Evolutionary conservation across 2,888 invertebrate species (phyloP), one percentile per base, ranked within the genome.

Genomic region (Hyles lineata): DNA sequence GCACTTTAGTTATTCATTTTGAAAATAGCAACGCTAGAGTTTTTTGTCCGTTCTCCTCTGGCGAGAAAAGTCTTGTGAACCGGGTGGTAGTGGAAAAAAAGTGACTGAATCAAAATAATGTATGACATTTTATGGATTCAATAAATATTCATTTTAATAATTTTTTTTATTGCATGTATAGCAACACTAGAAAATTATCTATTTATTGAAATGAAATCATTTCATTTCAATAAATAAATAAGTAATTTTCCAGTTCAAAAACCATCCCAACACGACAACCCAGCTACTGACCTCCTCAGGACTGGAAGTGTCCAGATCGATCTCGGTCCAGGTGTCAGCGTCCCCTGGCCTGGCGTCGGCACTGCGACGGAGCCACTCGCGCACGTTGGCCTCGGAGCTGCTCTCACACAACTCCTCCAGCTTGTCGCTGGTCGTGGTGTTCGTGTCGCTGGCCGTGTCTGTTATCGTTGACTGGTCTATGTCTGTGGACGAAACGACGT

Each of bases 281-380:
- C n/a, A 19, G 9, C 1, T 23, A 23, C 61, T 15, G 4, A 25
- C 79, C 74, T 79, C 79, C 55, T 80, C 79, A 9, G 70, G 58
- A 6, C 62, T 43, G 11, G 62, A 52, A 21, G 21, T 55, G n/a
- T 67, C 67, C 59, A 67, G 55, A 35, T 72, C 58, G 50, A 69
- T 72, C 59, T 69, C 67, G 19, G 69, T 72, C 67, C 50, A 69
- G 21, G 67, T 72, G 58, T 69, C 52, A 2, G 25, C 21, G 70
- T 70, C 70, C 15, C n/a, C 52, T 1, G 50, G 23, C 50, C 83
- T 81, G 1, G 84, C 87, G 76, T 87, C 86, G 0, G 85, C 87
- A 0, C 87, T 89, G 0, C 90, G 79, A 0, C 92, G 82, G 77
- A 93, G 84, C 94, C 93, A 93, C 84, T 92, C 92, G 15, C 93